Conservation (phyloP, 1,140 invertebrate species). For the Drosophila tristis region DNA sequence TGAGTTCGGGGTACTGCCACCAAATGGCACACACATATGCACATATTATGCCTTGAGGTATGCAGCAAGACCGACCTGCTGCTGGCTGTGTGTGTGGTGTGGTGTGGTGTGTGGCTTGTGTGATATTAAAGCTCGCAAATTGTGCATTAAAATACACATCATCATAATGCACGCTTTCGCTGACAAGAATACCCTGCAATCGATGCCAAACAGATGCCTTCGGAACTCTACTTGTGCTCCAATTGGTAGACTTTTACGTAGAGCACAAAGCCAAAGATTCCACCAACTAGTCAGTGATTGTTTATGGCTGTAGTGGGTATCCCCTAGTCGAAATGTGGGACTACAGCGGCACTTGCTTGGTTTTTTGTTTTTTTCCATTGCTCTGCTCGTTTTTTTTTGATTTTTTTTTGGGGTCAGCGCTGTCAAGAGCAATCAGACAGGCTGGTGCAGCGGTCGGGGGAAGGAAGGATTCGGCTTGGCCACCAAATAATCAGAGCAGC, state of each 20-base stretch:
- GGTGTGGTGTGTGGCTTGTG: background rate
- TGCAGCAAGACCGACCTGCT: slow-evolving; percentile 9
- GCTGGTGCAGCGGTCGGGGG: background rate
- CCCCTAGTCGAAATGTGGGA: no score
- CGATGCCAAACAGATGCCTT: no score
- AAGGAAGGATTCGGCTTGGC: slow-evolving; percentile 40
- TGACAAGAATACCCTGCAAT: slow-evolving; percentile 6
- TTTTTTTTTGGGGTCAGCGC: slow-evolving; percentile 63
- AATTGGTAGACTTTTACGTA: no score
- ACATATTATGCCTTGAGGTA: slow-evolving; percentile 10
- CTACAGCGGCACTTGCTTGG: no score
- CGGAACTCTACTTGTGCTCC: no score
- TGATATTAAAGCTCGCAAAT: slow-evolving; percentile 49
- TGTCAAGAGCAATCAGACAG: slow-evolving; percentile 57
- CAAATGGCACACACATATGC: slow-evolving; percentile 27
- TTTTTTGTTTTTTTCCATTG: slow-evolving; percentile 17
- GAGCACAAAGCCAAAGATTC: no score
- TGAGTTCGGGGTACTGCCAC: background rate
- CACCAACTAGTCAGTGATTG: no score
- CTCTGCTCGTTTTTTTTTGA: background rate
- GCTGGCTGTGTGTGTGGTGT: background rate
- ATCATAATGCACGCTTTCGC: slow-evolving; percentile 60
- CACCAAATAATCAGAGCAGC: slow-evolving; percentile 52
- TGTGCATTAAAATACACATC: slow-evolving; percentile 64
- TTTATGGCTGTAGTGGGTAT: no score